Evolutionary conservation across 2,797 vertebrate genomes (phyloP), one percentile per base, ranked within the genome.

Genomic region (Pangasius macronema): DNA sequence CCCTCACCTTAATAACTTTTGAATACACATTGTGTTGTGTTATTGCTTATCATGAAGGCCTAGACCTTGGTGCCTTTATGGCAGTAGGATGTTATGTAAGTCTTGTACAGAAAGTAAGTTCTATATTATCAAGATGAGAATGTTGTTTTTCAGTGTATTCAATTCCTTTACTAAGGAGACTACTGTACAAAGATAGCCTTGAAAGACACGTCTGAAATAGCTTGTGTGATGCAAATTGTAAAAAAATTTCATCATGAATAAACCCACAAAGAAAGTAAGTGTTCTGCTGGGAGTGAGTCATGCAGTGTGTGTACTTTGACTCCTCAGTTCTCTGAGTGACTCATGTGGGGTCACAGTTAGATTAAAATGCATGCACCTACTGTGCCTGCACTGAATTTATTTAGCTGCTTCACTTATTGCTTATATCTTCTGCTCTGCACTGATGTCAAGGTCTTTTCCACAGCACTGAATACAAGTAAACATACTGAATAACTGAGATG

Each of bases 221-320:
- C 59, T 39, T 49, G 5, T 63, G 57, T 63, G 67, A 33, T 82
- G 49, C 75, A 75, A 33, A 49, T 22, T 75, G 59, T 68, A 10
- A 42, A 57, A 68, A 36, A 57, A 63, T 63, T 75, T 76, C 70
- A 75, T 63, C 42, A 49, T 36, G 68, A 53, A 49, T 75, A 83
- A 49, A 75, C 14, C 65, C 46, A 67, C 55, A 72, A 73, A 85
- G 80, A 59, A 72, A 39, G 51, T 63, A 84, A 84, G 83, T 85
- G 67, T 85, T 85, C 73, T 65, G 76, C 84, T 82, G 65, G 65
- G 72, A 87, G 72, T 87, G 77, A 82, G 77, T 85, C 87, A 88
- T 79, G 63, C 68, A 27, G 67, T 65, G 84, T 85, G 84, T 85
- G 53, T 75, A 88, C 49, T 79, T 82, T 82, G 83, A 85, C 79